These are phyloP conservation scores for Phrynosoma blainvillii DNA, from an alignment of 2,113 vertebrate species.

Conservation along the genomic window DNA sequence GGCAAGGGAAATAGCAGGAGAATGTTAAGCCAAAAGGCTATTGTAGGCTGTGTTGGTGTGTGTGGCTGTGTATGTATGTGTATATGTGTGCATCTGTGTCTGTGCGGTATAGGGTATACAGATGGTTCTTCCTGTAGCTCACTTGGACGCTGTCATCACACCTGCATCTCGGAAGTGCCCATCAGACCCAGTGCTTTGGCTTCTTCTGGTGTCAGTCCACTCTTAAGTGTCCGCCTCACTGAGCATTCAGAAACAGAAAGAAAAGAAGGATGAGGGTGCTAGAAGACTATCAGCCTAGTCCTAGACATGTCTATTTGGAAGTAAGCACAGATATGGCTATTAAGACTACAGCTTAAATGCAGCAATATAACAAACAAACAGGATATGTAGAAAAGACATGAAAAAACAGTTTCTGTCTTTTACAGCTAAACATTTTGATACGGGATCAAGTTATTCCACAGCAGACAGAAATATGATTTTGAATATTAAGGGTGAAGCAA, in stretches of 20 bases:
- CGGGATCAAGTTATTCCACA: not conserved
- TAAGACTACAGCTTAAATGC: not conserved
- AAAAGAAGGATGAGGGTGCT: conserved; percentile 8
- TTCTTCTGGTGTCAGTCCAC: conserved; percentile 92
- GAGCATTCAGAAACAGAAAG: conserved; percentile 23
- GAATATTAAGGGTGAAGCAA: no score
- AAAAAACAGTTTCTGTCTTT: not conserved
- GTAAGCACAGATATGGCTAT: not conserved
- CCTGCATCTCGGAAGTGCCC: conserved; percentile 91
- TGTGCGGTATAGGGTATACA: not conserved
- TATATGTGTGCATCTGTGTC: no score
- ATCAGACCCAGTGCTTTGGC: conserved; percentile 92
- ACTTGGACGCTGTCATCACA: conserved; percentile 83
- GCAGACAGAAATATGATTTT: not conserved
- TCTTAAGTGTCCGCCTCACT: conserved; percentile 97
- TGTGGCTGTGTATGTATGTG: not conserved
- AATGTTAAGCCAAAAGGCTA: conserved; percentile 1
- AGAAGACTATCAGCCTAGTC: not conserved
- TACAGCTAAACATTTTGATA: not conserved
- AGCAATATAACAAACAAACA: not conserved
- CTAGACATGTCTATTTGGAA: not conserved
- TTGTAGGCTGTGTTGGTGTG: conserved; percentile 52
- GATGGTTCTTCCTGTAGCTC: conserved; percentile 32
- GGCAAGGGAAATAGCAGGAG: conserved; percentile 64
- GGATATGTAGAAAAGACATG: not conserved